A percentile compares a stretch with the other conserved stretches of the same genome.
Conservation (phyloP, 2,113 vertebrate species). For the Myrmecobius fasciatus region DNA sequence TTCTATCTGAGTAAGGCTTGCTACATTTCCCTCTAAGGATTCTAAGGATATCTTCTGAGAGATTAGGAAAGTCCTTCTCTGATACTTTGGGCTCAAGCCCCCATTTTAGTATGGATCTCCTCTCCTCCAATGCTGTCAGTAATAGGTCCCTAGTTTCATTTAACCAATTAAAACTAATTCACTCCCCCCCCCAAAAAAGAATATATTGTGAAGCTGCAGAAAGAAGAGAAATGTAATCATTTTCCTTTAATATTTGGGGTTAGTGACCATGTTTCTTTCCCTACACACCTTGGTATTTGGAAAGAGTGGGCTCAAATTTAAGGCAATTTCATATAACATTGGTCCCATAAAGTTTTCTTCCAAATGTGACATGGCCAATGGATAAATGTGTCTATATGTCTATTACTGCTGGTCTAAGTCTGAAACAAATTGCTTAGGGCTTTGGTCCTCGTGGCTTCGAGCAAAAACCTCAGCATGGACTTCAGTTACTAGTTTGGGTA, state of each 20-base stretch:
- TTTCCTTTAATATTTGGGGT: not conserved
- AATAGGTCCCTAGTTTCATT: not conserved
- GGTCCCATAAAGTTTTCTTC: not conserved
- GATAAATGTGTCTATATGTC: not conserved
- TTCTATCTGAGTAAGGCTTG: not conserved
- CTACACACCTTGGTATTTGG: not conserved
- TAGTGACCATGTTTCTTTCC: not conserved
- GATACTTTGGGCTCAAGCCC: not conserved
- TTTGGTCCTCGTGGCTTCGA: not conserved
- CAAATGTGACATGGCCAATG: not conserved
- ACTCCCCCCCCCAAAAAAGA: not conserved
- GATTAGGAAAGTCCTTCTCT: not conserved
- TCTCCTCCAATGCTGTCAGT: not conserved
- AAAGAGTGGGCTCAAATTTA: not conserved
- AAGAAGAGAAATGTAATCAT: not conserved
- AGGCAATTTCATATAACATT: not conserved
- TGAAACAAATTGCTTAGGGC: not conserved
- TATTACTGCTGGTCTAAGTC: not conserved
- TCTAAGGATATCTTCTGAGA: not conserved
- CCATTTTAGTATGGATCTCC: not conserved
- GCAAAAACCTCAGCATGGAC: not conserved
- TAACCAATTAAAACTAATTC: not conserved
- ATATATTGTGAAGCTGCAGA: not conserved
- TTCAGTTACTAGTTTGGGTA: not conserved
- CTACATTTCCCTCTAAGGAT: not conserved